Evolutionary conservation across 2,113 vertebrate genomes (phyloP), one percentile per base, ranked within the genome.

Genomic region (Ameiurus melas): DNA sequence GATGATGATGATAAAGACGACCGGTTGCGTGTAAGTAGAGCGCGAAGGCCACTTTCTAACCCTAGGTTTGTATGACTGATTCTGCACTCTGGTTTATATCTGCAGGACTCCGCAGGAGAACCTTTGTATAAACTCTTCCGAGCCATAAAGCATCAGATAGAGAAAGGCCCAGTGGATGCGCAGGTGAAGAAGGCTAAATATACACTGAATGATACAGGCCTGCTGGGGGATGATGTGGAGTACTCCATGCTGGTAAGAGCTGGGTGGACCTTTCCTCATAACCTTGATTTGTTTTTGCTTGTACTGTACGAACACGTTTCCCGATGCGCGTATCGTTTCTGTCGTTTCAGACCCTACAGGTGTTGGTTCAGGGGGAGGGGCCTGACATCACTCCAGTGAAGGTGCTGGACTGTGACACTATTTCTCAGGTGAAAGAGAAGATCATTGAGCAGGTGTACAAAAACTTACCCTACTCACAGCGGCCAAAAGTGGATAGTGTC

Each of bases 401-500:
- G 93, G 98, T 99, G 91, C 93, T 99, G 91, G 99, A 96, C 95
- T 99, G 98, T 70, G 98, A 99, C 94, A 97, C 97, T 80, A 97
- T 99, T 95, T 96, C 97, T 55, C 98, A 99, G 95, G 97, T 99
- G 68, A 99, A 99, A 90, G 98, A 99, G 90, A 99, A 99, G 95
- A 96, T 99, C 91, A 97, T 99, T 5, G 98, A 99, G 85, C 98
- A 99, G 94, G 98, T 98, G 70, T 99, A 98, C 93, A 95, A 97
- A 90, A 97, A 96, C 0, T 93, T 97, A 90, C 97, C 98, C 0
- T 98, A 97, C 92, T 98, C 98, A 3, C 97, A 97, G 91, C 97
- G 98, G 92, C 98, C 98, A 19, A 97, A 96, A 93, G 96, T 96
- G 47, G 97, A 99, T 39, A 97, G 95, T 0, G 97, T 99, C 4